These are phyloP conservation scores for Argyrosomus regius DNA, from an alignment of 2,797 vertebrate species.

Conservation along the genomic window DNA sequence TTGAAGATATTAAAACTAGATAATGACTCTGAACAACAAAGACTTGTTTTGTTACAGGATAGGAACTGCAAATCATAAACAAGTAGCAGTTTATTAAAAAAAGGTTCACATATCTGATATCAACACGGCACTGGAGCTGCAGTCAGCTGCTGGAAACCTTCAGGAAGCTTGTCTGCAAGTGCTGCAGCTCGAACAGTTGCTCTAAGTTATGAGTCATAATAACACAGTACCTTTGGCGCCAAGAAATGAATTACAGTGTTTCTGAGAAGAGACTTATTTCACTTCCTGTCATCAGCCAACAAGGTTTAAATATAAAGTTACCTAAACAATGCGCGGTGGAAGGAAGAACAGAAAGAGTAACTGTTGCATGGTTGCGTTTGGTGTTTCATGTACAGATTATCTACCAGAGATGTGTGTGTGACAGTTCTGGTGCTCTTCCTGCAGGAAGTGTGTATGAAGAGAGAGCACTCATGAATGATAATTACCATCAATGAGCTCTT, in stretches of 20 bases:
- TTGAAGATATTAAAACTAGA: background rate
- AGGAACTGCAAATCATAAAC: too few species aligned
- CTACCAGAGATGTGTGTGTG: background rate
- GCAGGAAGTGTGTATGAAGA: background rate
- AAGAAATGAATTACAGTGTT: background rate
- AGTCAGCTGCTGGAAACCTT: background rate
- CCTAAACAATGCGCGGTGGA: background rate
- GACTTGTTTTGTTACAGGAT: background rate
- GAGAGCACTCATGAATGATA: background rate
- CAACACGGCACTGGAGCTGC: background rate
- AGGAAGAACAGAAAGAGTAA: background rate
- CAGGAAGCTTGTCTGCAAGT: background rate
- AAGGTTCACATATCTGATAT: background rate
- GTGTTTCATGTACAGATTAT: background rate
- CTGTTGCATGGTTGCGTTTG: background rate
- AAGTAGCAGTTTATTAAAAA: background rate
- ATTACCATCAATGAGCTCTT: conserved; percentile 99
- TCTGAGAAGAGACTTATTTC: background rate
- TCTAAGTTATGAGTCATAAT: background rate
- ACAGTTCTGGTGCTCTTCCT: background rate
- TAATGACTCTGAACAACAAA: background rate
- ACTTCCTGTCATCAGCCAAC: conserved; percentile 12
- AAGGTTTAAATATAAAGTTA: background rate
- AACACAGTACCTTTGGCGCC: background rate
- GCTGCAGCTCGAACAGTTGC: background rate